Percentiles rank a stretch among this genome's conserved stretches.
Conservation (phyloP, 1,140 invertebrate species). For the Plectus sambesii region DNA sequence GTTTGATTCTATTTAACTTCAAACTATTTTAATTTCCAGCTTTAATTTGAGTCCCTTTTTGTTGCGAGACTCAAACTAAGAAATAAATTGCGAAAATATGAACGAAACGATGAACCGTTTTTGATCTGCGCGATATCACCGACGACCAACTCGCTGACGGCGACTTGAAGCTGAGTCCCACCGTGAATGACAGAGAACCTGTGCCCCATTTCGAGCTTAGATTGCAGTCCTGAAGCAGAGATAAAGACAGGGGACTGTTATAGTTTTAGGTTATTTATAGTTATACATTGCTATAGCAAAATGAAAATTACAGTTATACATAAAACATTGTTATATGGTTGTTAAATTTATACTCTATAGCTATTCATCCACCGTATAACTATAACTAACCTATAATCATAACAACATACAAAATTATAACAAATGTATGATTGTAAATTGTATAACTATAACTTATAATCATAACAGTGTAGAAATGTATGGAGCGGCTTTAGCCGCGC, state of each 20-base stretch:
- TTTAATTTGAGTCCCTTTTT: conserved; percentile 4
- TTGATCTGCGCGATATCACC: conserved; percentile 83
- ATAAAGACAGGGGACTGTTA: background rate
- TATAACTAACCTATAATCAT: too few species aligned
- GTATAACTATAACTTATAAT: too few species aligned
- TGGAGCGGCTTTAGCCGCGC: too few species aligned
- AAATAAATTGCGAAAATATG: background rate
- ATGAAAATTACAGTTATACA: too few species aligned
- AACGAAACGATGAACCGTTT: conserved; percentile 37
- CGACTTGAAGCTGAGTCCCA: conserved; percentile 79
- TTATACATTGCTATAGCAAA: too few species aligned
- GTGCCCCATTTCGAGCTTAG: conserved; percentile 94
- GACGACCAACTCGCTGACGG: conserved; percentile 89
- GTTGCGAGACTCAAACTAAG: background rate
- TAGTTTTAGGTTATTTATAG: conserved; percentile 2
- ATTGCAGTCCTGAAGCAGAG: conserved; percentile 63
- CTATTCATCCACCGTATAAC: too few species aligned
- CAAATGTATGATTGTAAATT: too few species aligned
- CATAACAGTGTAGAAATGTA: too few species aligned
- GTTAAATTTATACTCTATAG: too few species aligned
- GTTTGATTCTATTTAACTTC: conserved; percentile 1
- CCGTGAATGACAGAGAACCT: conserved; percentile 91
- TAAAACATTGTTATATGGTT: too few species aligned
- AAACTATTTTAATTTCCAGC: conserved; percentile 5
- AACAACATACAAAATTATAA: too few species aligned